A percentile compares a stretch with the other conserved stretches of the same genome.
These are phyloP conservation scores for Anguilla megastoma DNA, from an alignment of 2,797 vertebrate genomes.

Conservation along the genomic window DNA sequence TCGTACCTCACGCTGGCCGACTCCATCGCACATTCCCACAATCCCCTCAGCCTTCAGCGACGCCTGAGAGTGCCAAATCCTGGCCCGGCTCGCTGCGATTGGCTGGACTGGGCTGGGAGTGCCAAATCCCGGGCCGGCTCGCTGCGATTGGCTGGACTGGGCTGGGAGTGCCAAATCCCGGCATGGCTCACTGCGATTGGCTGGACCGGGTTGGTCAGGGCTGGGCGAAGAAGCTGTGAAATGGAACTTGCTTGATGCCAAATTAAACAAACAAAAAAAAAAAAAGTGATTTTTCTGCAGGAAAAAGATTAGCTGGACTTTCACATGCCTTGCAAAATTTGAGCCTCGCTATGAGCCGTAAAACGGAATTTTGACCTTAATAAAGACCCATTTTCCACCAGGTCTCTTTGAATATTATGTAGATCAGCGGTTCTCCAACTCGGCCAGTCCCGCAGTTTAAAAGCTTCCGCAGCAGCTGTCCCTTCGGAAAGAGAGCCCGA, in stretches of 20 bases:
- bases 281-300: slow-evolving; percentile 6
- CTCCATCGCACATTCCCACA: background rate
- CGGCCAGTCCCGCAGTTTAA: background rate
- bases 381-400: background rate
- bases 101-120: background rate
- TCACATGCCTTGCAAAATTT: background rate
- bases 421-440: too few species aligned
- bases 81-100: background rate
- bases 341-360: background rate
- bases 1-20: background rate
- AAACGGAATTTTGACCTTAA: background rate
- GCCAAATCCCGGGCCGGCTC: background rate
- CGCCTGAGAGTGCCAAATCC: background rate
- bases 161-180: background rate
- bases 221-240: background rate
- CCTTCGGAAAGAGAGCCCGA: background rate
- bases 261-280: slow-evolving; percentile 17
- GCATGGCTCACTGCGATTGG: background rate
- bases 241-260: background rate
- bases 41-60: background rate
- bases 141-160: background rate
- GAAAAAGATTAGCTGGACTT: slow-evolving; percentile 12
- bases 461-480: background rate
- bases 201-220: background rate
- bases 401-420: too few species aligned